These are phyloP conservation scores for Sympetrum striolatum DNA, from an alignment of 2,888 invertebrate genomes.

Conservation along the genomic window DNA sequence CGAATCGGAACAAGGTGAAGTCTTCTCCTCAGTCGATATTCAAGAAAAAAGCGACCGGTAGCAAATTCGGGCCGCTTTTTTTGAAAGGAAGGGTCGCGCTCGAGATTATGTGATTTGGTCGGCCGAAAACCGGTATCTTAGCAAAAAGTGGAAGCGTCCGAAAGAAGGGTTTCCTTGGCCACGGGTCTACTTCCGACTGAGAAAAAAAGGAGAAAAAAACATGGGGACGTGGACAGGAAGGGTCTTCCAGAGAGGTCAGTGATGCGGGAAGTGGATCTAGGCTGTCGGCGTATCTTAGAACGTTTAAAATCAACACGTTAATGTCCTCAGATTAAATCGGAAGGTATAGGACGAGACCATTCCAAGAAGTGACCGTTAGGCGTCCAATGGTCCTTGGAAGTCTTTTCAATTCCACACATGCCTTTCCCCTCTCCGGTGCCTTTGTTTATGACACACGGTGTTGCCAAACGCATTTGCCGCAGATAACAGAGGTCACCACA, in stretches of 20 bases:
- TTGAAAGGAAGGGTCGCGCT: not conserved
- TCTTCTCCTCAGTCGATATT: not conserved
- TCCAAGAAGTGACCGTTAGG: conserved; percentile 14
- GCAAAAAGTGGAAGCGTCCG: not conserved
- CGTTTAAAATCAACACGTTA: no score
- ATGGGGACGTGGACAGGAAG: not conserved
- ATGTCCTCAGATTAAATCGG: not conserved
- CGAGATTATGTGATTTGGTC: not conserved
- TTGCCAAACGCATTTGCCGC: not conserved
- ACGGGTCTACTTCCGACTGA: not conserved
- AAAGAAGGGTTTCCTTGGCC: not conserved
- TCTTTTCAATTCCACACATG: not conserved
- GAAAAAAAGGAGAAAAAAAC: not conserved
- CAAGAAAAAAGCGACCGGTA: no score
- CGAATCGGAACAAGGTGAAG: not conserved
- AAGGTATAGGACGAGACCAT: not conserved
- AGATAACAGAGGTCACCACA: no score
- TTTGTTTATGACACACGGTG: not conserved
- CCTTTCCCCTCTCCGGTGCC: not conserved
- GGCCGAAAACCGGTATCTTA: not conserved
- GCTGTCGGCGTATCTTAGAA: not conserved
- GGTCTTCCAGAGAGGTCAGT: conserved; percentile 27
- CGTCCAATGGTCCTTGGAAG: not conserved
- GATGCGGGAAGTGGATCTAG: not conserved
- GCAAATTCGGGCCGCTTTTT: no score